Evolutionary conservation across 2,113 vertebrate genomes (phyloP), one percentile per base, ranked within the genome.

Genomic region (Mormyrus lacerda): DNA sequence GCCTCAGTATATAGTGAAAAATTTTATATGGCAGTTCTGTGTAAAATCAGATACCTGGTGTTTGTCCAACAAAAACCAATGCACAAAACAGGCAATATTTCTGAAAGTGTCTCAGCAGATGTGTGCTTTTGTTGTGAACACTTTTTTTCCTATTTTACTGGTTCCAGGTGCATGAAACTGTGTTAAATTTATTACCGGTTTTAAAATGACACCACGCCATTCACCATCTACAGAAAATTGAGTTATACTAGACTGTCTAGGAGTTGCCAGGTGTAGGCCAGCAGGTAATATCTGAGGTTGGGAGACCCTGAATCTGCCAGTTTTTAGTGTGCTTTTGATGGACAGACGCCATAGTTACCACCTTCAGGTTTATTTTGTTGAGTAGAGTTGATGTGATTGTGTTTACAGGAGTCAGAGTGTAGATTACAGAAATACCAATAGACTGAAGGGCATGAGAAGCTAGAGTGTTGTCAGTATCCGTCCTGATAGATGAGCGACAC

Each of bases 381-480:
- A 93, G 89, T 95, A 95, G 94, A 94, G 93, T 94, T 91, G 92
- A 93, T 92, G 91, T 93, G 94, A 95, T 94, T 51, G 48, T 84
- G 44, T 88, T 84, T 92, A 94, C 89, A 93, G 91, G 51, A 95
- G 94, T 93, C 94, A 91, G 91, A 93, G 91, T 89, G 92, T 92
- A 92, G 85, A 92, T 93, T 85, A 91, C 91, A 87, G 90, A 27
- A 21, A 92, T 1, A 88, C 91, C 42, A n/a, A 5, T 48, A 88
- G 42, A 69, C 76, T 17, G 21, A 31, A 8, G 8, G 69, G 65
- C 4, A 31, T 24, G 44, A 35, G 47, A 85, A 50, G n/a, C 44
- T 31, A 24, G 44, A 48, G 24, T 27, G 44, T 50, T 48, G 48
- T n/a, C 3, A 19, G 10, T 24, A 27, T 85, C 10, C n/a, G 24